These are phyloP conservation scores for Atrina japonica DNA, from an alignment of 2,888 invertebrate genomes.

Conservation along the genomic window DNA sequence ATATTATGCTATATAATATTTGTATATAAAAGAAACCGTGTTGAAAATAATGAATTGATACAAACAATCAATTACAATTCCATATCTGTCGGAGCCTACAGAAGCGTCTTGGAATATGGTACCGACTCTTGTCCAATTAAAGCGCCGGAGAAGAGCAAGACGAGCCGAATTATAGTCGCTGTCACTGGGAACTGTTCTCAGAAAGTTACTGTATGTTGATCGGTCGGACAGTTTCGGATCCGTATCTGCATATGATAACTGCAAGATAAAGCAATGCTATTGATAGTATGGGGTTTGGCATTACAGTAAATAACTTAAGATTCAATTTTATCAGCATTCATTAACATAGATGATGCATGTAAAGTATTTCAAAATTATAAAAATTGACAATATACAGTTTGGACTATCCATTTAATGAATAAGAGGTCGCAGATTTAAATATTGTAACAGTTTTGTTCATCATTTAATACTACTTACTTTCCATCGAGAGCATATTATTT, in stretches of 20 bases:
- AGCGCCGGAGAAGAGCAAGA: slow-evolving; percentile 91
- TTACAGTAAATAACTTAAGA: too few species aligned
- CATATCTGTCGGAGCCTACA: slow-evolving; percentile 69
- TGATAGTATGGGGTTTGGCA: not conserved
- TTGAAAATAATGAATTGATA: not conserved
- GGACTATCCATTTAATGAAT: too few species aligned
- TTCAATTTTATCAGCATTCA: too few species aligned
- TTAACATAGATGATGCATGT: too few species aligned
- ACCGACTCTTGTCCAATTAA: slow-evolving; percentile 98
- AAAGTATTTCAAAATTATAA: too few species aligned
- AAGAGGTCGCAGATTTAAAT: too few species aligned
- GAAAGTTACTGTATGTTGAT: slow-evolving; percentile 92
- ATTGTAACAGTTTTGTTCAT: too few species aligned
- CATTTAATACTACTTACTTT: too few species aligned
- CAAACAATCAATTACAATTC: slow-evolving; percentile 63
- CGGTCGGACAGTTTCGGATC: slow-evolving; percentile 93
- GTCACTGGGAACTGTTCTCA: slow-evolving; percentile 97
- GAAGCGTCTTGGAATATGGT: slow-evolving; percentile 88
- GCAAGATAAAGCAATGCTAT: slow-evolving; percentile 64
- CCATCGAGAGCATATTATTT: too few species aligned
- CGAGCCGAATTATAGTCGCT: slow-evolving; percentile 97
- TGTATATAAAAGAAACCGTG: too few species aligned
- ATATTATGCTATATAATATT: not conserved
- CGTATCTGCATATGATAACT: slow-evolving; percentile 98
- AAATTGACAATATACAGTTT: too few species aligned